A percentile compares a stretch with the other conserved stretches of the same genome.
phyloP scores from a whole-genome alignment of 2,797 vertebrate genomes.

The Anguilla megastoma region DNA sequence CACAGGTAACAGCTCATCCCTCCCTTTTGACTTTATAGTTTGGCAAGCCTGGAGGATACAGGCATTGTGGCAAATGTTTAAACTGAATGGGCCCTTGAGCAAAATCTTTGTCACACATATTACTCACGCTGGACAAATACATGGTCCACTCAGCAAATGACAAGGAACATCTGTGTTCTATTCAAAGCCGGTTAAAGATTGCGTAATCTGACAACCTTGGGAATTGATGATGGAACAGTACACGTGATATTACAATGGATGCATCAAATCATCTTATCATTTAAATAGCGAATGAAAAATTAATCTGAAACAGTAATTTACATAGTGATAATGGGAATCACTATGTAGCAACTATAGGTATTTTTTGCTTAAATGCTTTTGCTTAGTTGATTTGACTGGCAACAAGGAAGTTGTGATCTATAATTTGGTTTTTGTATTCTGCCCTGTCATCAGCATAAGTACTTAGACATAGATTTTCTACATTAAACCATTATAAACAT shows the following conservation, averaged over 20 bases:
- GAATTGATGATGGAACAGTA: slow-evolving; percentile 19
- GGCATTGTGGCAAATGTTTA: slow-evolving; percentile 66
- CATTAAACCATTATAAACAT: not conserved
- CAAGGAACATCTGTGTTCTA: not conserved
- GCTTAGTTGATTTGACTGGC: not conserved
- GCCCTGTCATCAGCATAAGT: not conserved
- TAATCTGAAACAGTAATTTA: not conserved
- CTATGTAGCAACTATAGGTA: not conserved
- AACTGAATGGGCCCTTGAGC: slow-evolving; percentile 70
- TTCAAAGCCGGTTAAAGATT: not conserved
- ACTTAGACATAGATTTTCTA: not conserved
- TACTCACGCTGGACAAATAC: slow-evolving; percentile 59
- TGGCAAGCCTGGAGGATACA: slow-evolving; percentile 45
- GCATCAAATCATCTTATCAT: not conserved
- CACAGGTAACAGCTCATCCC: not conserved
- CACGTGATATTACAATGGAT: slow-evolving; percentile 16
- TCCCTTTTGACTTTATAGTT: slow-evolving; percentile 62
- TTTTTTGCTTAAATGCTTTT: not conserved
- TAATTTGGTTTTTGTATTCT: not conserved
- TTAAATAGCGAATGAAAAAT: slow-evolving; percentile 15
- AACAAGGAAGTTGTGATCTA: not conserved
- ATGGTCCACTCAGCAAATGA: not conserved
- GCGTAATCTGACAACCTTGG: not conserved
- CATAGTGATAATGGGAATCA: slow-evolving; percentile 4
- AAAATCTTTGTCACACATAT: slow-evolving; percentile 57